These are phyloP conservation scores for Yponomeuta malinellus DNA, from an alignment of 2,888 invertebrate species.

Conservation along the genomic window DNA sequence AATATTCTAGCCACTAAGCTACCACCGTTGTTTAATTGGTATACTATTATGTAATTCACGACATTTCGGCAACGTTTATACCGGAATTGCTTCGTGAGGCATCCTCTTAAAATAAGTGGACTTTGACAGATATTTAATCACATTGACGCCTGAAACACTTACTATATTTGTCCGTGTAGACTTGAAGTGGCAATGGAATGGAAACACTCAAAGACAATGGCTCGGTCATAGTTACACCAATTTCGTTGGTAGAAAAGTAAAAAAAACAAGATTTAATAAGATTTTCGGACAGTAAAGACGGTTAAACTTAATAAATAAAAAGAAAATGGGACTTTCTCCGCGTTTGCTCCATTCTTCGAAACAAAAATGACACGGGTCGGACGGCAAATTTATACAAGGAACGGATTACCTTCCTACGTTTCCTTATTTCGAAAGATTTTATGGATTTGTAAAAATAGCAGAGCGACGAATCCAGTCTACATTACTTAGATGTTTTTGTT, in stretches of 20 bases:
- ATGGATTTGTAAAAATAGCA: neutral
- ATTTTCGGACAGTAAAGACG: neutral
- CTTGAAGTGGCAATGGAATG: too few relatives aligned
- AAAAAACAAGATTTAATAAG: neutral
- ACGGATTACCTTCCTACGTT: neutral
- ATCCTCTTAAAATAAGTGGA: too few relatives aligned
- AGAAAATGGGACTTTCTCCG: neutral
- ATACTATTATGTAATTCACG: too few relatives aligned
- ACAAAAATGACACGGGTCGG: neutral
- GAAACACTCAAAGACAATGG: too few relatives aligned
- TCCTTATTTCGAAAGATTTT: neutral
- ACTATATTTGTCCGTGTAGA: too few relatives aligned
- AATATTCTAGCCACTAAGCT: too few relatives aligned
- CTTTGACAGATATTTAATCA: too few relatives aligned
- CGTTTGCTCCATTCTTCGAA: neutral
- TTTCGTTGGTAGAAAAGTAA: neutral
- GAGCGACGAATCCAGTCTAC: neutral
- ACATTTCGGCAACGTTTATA: too few relatives aligned
- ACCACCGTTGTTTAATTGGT: too few relatives aligned
- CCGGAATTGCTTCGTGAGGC: too few relatives aligned
- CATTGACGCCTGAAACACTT: too few relatives aligned
- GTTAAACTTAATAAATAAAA: neutral
- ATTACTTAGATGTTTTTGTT: neutral
- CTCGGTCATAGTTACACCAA: neutral
- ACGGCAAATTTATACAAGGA: neutral